phyloP scores from a whole-genome alignment of 2,888 invertebrate genomes.

The Ichneumoninae sp. region DNA sequence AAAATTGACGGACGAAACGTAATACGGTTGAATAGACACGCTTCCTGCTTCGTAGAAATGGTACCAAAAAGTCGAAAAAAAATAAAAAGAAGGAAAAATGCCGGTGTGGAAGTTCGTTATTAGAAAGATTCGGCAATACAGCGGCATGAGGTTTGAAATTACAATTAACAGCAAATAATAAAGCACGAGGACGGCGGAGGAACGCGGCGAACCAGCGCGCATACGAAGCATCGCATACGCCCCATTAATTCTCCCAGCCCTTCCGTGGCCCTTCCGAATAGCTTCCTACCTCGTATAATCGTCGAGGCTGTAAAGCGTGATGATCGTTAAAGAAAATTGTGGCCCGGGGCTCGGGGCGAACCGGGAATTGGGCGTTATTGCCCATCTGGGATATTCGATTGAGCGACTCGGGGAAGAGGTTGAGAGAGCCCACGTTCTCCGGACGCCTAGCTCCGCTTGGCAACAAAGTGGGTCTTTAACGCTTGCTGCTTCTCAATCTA shows the following conservation, averaged over 20 bases:
- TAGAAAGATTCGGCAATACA: background rate
- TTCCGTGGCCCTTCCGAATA: background rate
- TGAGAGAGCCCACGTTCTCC: background rate
- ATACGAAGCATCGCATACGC: conserved; percentile 10
- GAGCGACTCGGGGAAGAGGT: conserved; percentile 7
- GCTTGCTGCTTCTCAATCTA: conserved; percentile 7
- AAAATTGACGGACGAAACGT: background rate
- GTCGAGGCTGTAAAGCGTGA: conserved; percentile 56
- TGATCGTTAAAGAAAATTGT: conserved; percentile 62
- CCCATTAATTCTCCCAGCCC: background rate
- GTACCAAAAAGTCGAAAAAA: background rate
- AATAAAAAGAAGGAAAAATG: background rate
- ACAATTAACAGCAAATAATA: background rate
- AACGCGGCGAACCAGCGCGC: background rate
- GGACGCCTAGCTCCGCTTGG: background rate
- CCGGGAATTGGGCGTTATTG: conserved; percentile 38
- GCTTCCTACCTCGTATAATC: conserved; percentile 56
- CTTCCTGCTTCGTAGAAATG: background rate
- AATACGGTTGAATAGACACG: background rate
- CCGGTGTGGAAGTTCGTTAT: background rate
- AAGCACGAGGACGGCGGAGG: background rate
- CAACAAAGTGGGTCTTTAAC: conserved; percentile 13
- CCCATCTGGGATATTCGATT: conserved; percentile 44
- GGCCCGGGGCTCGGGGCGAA: conserved; percentile 12
- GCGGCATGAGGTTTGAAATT: background rate